Evolutionary conservation across 2,888 invertebrate genomes (phyloP), one percentile per base, ranked within the genome.

Genomic region (Acleris laterana): DNA sequence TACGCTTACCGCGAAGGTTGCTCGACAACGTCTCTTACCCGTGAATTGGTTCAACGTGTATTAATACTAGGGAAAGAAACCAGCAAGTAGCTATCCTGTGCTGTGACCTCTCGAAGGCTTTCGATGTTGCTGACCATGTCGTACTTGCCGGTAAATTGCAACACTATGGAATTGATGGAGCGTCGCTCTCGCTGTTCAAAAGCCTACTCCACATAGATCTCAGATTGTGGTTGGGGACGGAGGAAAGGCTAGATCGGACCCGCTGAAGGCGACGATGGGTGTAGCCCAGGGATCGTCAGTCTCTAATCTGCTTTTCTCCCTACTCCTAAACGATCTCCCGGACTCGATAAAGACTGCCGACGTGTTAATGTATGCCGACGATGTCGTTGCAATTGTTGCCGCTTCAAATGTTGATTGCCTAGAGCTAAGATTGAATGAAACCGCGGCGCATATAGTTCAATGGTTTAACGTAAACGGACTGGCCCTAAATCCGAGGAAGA

Each of bases 31-130:
- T n/a, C n/a, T n/a, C n/a, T n/a, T n/a, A n/a, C n/a, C n/a, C 42
- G 13, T 11, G 42, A 42, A 16, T 16, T 42, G 9, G 44, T 44
- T 16, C 44, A 11, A 44, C 44, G 42, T 11, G 16, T 42, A 42
- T 11, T 1, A 16, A 6, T 16, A 13, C 42, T 11, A 6, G 56
- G 6, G 65, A 66, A 25, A 9, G 25, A 1, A 51, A 51, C 9
- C 50, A 51, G 48, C 48, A 66, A 19, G 56, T 66, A 3, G 65
- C 65, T 11, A 19, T 66, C 7, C 22, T 66, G 2, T 66, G 49
- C 51, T 61, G 65, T 38, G 66, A 66, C 48, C 61, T 66, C 56
- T 61, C 66, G 1, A 67, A 62, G 25, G 67, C 62, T 1, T 67
- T 62, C n/a, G 62, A 67, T 53, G 67, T 67, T 22, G 67, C 67